These are phyloP conservation scores for Micropoecilia bifurca DNA, from an alignment of 2,797 vertebrate genomes.

Conservation along the genomic window DNA sequence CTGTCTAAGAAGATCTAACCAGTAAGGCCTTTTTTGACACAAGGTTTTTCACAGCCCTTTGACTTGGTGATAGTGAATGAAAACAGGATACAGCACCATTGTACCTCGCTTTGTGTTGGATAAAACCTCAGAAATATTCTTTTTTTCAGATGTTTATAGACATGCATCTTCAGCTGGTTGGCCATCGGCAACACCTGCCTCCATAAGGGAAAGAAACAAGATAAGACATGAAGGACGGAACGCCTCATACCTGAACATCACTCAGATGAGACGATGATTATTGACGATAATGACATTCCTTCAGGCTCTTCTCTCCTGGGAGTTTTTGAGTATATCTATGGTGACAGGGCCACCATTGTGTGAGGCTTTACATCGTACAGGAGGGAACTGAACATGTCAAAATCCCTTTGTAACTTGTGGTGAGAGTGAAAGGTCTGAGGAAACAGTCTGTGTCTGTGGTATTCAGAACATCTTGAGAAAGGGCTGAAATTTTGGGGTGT, in stretches of 20 bases:
- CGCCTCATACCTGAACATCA: constrained; percentile 31
- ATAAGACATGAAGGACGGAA: constrained; percentile 9
- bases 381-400: constrained; percentile 15
- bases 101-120: not conserved
- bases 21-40: not conserved
- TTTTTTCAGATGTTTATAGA: constrained; percentile 16
- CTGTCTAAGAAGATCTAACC: not conserved
- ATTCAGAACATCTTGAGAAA: not conserved
- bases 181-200: constrained; percentile 1
- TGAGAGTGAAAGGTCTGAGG: not conserved
- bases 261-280: constrained; percentile 23
- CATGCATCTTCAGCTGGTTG: constrained; percentile 12
- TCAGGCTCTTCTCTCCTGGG: constrained; percentile 14
- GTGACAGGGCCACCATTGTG: not conserved
- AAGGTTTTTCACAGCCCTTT: not conserved
- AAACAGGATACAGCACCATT: not conserved
- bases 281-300: constrained; percentile 9
- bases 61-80: not conserved
- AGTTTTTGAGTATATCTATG: not conserved
- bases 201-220: constrained; percentile 31
- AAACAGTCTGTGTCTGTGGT: not conserved
- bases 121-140: constrained; percentile 17
- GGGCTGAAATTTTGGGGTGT: not conserved
- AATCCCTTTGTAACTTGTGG: not conserved
- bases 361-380: not conserved